Base-by-base conservation (phyloP, 2,797 vertebrate species). In the Lacerta bilineata region DNA sequence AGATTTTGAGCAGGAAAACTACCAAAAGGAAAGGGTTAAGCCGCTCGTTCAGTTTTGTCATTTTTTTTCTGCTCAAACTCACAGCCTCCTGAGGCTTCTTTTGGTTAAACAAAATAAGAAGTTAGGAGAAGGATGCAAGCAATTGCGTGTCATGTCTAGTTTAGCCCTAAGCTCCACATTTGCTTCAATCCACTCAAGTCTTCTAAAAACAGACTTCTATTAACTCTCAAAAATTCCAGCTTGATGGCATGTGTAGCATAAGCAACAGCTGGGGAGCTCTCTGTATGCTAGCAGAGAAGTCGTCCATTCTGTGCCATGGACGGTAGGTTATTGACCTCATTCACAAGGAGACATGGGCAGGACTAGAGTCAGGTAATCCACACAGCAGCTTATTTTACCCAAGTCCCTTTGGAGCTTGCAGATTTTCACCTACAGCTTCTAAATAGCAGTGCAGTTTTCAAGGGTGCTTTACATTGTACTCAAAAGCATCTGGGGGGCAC, bases 151-250 rank as follows among this genome's bases (percentile, higher is more conserved):
- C 69, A 17, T 33, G 61, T 64, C 61, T 64, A 64, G 20, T 64
- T 64, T 64, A 64, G 61, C 61, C 61, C 61, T 64, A 64, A 64
- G 61, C 61, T 23, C 20, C 61, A 83, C 86, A 83, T 88, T 72
- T 76, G 80, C 33, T 83, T 88, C 72, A 36, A 50, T 82, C 80
- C 81, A 81, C 29, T 76, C 61, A 66, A 55, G 36, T 76, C 39
- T 66, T 39, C 55, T 87, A 76, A 82, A 80, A 87, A 33, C 69
- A 82, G 64, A 82, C 11, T 43, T 87, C 59, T 82, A 74, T 87
- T 46, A 64, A 87, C 59, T 87, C 43, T 84, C 18, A 80, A 87
- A 83, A 66, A 88, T 80, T 80, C 66, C 77, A 80, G 15, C 66
- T 41, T 80, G 78, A 36, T 17, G 23, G 66, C 43, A 80, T 3